Conservation (phyloP, 2,797 vertebrate species). For the Sarcophilus harrisii region DNA sequence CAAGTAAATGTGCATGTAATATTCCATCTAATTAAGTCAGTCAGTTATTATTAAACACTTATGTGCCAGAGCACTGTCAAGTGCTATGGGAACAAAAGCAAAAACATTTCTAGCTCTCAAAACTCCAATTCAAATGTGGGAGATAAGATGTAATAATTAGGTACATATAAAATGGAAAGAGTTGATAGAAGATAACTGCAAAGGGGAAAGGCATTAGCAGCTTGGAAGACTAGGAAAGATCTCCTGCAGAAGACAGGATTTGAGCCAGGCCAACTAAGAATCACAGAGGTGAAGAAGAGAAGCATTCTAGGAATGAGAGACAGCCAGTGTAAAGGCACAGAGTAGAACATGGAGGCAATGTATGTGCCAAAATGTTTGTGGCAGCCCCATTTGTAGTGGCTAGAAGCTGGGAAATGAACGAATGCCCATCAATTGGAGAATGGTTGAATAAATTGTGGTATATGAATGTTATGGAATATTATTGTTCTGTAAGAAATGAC, state of each 20-base stretch:
- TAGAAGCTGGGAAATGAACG: too few relatives aligned
- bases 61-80: not conserved
- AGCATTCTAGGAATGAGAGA: not conserved
- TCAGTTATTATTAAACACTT: not conserved
- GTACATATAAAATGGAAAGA: not conserved
- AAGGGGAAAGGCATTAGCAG: not conserved
- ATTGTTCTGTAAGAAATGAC: too few relatives aligned
- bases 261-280: not conserved
- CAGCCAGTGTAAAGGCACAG: not conserved
- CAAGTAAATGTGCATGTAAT: not conserved
- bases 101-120: not conserved
- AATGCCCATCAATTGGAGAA: too few relatives aligned
- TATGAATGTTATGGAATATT: too few relatives aligned
- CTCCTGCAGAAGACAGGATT: not conserved
- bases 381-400: too few relatives aligned
- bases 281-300: not conserved
- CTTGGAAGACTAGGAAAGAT: not conserved
- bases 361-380: too few relatives aligned
- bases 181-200: not conserved
- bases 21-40: not conserved
- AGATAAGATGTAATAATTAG: not conserved
- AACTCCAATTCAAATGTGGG: not conserved
- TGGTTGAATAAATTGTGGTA: too few relatives aligned
- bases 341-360: not conserved
- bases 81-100: not conserved